Base-by-base conservation (phyloP, 1,140 invertebrate species). In the Drosophila sp. region DNA sequence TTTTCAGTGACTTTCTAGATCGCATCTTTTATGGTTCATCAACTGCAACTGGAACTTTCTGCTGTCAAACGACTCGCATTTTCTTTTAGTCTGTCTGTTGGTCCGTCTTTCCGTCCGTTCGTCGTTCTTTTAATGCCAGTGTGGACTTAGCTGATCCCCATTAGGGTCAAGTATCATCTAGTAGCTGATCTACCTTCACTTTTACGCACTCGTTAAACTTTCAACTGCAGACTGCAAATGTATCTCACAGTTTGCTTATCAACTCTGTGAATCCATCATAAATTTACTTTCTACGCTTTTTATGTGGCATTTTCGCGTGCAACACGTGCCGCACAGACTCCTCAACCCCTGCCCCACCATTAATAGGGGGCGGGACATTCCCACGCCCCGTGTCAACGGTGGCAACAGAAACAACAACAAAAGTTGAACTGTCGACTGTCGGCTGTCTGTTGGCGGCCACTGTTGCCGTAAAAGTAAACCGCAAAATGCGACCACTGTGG, bases 401-500 rank as follows among this genome's bases (percentile, higher is more conserved):
- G 38, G 36, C 32, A 61, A 50, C 45, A 62, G 13, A 8, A 50
- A 40, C 21, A 38, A 40, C 21, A 51, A 38, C 18, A 38, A 29
- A n/a, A 61, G 9, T 14, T 61, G 25, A 38, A 27, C 45, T 72
- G 14, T 5, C n/a, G 27, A 13, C 25, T 32, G 48, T 61, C 27
- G 11, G 21, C 6, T 29, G 27, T 27, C 7, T 5, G 27, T 29
- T 29, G 1, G 3, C 27, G 27, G 25, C 41, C 38, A 18, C n/a
- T 75, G 53, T 59, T n/a, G 11, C 54, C 40, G 63, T 63, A 41
- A 16, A 62, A 27, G 56, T 53, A 63, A 78, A 87, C 81, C 81
- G 78, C 81, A 86, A 87, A 83, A 78, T 86, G 82, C 74, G 81
- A 87, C 62, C 82, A 62, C 72, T 71, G 62, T 18, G 25, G 14